These are phyloP conservation scores for Mechanitis messenoides DNA, from an alignment of 2,888 invertebrate genomes.

Conservation along the genomic window DNA sequence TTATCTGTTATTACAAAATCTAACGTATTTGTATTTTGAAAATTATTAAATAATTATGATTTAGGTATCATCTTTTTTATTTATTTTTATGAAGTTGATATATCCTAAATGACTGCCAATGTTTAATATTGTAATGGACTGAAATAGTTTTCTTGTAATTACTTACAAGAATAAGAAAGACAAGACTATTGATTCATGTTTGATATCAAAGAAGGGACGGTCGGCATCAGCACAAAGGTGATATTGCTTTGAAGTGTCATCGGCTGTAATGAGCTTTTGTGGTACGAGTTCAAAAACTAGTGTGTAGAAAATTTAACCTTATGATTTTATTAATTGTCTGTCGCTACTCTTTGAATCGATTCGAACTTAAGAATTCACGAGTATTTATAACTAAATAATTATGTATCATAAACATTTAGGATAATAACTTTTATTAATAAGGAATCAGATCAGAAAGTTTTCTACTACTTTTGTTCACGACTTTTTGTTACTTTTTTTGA, in stretches of 20 bases:
- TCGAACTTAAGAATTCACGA: not conserved
- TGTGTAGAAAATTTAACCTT: slow-evolving; percentile 37
- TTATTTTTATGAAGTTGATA: too few relatives aligned
- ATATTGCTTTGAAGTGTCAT: slow-evolving; percentile 57
- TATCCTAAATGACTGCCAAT: not conserved
- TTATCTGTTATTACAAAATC: too few relatives aligned
- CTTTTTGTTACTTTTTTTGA: too few relatives aligned
- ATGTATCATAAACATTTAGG: too few relatives aligned
- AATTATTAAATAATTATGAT: too few relatives aligned
- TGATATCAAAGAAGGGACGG: slow-evolving; percentile 54
- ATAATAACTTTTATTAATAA: not conserved
- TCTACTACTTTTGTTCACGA: too few relatives aligned
- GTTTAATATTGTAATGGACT: slow-evolving; percentile 34
- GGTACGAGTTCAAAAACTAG: slow-evolving; percentile 25
- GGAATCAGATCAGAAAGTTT: not conserved
- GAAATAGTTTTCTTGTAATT: slow-evolving; percentile 49
- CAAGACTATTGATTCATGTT: slow-evolving; percentile 53
- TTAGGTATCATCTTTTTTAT: too few relatives aligned
- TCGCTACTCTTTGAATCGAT: slow-evolving; percentile 36
- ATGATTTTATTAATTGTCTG: slow-evolving; percentile 36
- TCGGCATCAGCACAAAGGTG: slow-evolving; percentile 48
- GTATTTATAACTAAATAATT: not conserved
- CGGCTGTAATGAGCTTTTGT: slow-evolving; percentile 43
- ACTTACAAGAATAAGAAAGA: slow-evolving; percentile 46
- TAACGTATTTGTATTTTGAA: too few relatives aligned